Evolutionary conservation across 92 coral and sea anemone genomes (phyloP).

Genomic region (Hydrozoanthus gracilis): DNA sequence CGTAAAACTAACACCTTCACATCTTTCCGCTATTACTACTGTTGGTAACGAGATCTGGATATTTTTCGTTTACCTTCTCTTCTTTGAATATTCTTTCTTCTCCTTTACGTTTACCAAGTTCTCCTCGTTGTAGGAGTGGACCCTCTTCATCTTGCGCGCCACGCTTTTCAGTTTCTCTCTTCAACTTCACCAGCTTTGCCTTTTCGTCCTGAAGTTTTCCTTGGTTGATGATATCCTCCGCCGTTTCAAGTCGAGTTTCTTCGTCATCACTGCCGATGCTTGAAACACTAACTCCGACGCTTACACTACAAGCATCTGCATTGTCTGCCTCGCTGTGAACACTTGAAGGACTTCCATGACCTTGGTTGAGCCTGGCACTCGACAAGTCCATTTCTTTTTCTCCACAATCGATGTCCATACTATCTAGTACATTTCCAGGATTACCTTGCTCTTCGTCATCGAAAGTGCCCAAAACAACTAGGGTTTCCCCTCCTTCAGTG

Average conservation of each 20-base stretch:
- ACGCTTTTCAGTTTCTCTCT: neutral
- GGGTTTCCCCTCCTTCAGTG: conserved; percentile 68
- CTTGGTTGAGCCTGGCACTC: conserved; percentile 71
- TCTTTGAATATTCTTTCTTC: neutral
- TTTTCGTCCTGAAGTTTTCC: conserved; percentile 1
- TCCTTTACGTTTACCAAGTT: neutral
- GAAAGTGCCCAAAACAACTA: conserved; percentile 67
- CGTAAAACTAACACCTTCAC: no score
- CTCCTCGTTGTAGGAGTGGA: neutral
- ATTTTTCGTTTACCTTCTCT: neutral
- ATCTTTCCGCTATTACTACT: no score
- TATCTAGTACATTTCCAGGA: conserved; percentile 50
- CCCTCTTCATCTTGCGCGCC: neutral
- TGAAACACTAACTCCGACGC: conserved; percentile 86
- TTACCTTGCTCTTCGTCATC: conserved; percentile 55
- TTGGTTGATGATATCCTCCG: conserved; percentile 27
- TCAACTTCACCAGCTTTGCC: neutral
- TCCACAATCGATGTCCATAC: conserved; percentile 74
- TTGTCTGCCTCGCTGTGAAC: conserved; percentile 79
- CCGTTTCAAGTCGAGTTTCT: conserved; percentile 36
- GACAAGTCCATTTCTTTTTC: conserved; percentile 73
- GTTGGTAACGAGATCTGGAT: neutral
- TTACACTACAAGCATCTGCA: conserved; percentile 82
- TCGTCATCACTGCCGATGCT: conserved; percentile 86
- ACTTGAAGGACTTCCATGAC: conserved; percentile 80